These are phyloP conservation scores for Oscarella lobularis DNA, from an alignment of 37 sponge, comb jelly and placozoan genomes.

Conservation along the genomic window DNA sequence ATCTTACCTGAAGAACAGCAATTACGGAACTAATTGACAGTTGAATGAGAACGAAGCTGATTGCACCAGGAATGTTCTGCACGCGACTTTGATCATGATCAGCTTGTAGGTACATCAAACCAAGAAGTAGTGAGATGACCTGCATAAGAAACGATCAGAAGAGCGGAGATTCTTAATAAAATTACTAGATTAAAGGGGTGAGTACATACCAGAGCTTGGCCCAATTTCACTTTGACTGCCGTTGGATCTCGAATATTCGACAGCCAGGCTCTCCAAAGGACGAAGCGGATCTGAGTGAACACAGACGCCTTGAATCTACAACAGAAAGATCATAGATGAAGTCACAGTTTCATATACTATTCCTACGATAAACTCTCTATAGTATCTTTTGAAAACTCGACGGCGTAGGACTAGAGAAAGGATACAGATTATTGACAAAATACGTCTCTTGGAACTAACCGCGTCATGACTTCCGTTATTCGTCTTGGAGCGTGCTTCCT, in stretches of 20 bases:
- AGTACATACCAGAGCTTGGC: neutral
- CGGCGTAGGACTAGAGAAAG: no score
- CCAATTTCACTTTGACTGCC: neutral
- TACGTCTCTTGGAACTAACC: no score
- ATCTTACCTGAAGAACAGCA: neutral
- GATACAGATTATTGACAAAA: no score
- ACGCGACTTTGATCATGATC: neutral
- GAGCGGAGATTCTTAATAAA: neutral
- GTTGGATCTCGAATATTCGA: neutral
- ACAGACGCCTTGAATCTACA: neutral
- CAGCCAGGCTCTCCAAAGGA: neutral
- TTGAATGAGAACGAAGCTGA: neutral
- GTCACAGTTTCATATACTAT: neutral
- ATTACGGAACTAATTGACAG: neutral
- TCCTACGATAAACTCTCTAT: neutral
- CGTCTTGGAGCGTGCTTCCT: no score
- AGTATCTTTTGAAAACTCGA: no score
- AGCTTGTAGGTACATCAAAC: neutral
- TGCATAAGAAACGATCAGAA: neutral
- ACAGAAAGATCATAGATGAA: neutral
- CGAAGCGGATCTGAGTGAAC: neutral
- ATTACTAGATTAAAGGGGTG: neutral
- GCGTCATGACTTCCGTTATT: no score
- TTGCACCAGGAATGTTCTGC: neutral
- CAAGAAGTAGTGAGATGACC: neutral